Base-by-base conservation (phyloP, 2,888 invertebrate genomes). In the Cerastis leucographa region DNA sequence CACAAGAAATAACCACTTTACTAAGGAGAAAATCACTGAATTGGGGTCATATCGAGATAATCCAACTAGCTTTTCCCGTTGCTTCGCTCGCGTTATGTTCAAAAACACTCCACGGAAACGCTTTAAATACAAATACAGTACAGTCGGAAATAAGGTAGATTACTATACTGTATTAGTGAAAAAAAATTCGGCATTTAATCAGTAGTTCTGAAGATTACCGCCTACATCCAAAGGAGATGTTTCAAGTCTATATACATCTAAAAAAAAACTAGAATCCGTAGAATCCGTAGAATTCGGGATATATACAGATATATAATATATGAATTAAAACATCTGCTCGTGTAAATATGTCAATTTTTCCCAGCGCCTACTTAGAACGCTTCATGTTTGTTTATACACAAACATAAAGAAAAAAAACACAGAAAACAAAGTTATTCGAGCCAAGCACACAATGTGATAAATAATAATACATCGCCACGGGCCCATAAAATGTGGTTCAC, bases 1-100 rank as follows among this genome's bases (percentile, higher is more conserved):
- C 44, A 81, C 35, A 76, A 82, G 76, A 82, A 61, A 46, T 12
- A 0, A n/a, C 11, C 17, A 25, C 0, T 64, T n/a, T 17, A 9
- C 14, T 17, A 42, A 1, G 40, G 1, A 62, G 40, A n/a, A 40
- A 40, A 40, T 29, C 17, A 17, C n/a, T 17, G 8, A 59, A 59
- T 29, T 29, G 56, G 1, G 17, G 17, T 17, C 59, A 17, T 29
- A 9, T 59, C 29, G 8, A 59, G 40, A 40, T 40, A 54, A 8
- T 56, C 25, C 14, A 25, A 56, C 25, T 59, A 25, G 56, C n/a
- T 25, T 56, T 14, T 56, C 14, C 25, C 56, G 14, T 14, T n/a
- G 54, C 54, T 54, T 54, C 5, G 12, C n/a, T 54, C 3, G n/a
- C 51, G 1, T n/a, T 25, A 14, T 54, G 2, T 17, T 59, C 8